Base-by-base conservation (phyloP, 2,113 vertebrate species). In the Poeciliopsis turrubarensis region DNA sequence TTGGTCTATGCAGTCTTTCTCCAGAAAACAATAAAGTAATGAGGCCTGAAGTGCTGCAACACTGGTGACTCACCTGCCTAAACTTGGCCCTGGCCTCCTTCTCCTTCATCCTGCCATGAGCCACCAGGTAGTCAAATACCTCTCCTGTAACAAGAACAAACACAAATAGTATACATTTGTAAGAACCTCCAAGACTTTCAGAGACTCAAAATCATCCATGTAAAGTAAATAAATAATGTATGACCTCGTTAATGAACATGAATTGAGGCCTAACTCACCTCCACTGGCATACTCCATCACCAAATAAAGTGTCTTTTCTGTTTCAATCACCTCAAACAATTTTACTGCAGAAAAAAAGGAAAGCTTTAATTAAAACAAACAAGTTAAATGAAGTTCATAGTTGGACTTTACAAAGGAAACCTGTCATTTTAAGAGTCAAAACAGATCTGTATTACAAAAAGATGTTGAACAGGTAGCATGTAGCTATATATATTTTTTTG, bases 311-410 rank as follows among this genome's bases (percentile, higher is more conserved):
- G 97, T 98, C 95, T 98, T 98, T 92, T 98, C 97, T 51, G 97
- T 98, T 92, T 98, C 97, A 86, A 98, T 97, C 86, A 98, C 97
- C 95, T 98, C 97, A 95, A 98, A 98, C 90, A 98, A 91, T 94
- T 98, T 98, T 91, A 98, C 97, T 98, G 93, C 57, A 80, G 60
- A 92, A 95, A 78, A 93, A 41, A 67, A 62, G 22, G 12, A 31
- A 51, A 57, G 7, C 37, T 8, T 4, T 26, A 32, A 76, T 25
- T 7, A 5, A 73, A 17, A 2, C 17, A 70, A 75, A 60, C n/a
- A 61, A 65, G 22, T 54, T 61, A 47, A 65, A 19, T 29, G 3
- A 68, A 25, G 12, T 44, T 72, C 17, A 32, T 10, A 39, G 27
- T 44, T 65, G 22, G 17, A 54, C 41, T 69, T 51, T 27, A 30